Evolutionary conservation across 2,888 invertebrate genomes (phyloP), one percentile per base, ranked within the genome.

Genomic region (Ferdinandea cuprea): DNA sequence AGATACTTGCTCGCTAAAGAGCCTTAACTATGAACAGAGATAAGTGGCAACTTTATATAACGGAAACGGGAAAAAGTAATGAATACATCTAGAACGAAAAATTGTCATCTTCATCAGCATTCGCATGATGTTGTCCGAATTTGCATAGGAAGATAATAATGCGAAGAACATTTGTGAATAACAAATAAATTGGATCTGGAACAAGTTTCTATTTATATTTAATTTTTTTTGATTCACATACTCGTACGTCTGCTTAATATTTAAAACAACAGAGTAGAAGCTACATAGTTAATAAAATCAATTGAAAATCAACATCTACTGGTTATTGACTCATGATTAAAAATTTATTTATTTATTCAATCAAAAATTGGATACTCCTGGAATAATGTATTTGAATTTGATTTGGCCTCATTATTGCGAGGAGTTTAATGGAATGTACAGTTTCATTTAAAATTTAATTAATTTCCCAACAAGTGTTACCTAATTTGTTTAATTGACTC

Each of bases 121-220:
- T 25, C 25, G 5, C 3, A 25, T 25, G 5, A 25, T 25, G 25
- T 5, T 25, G 2, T 25, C 25, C 2, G 5, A 5, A 3, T 25
- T 5, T 25, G 5, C 25, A 25, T 5, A 25, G 5, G 5, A 25
- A 25, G 5, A 3, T 25, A 25, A 25, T 25, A 25, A 25, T 25
- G 25, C 25, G 25, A 5, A 2, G 25, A 25, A 13, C 40, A 17
- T 25, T 48, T 11, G 32, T 11, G 32, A 46, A 44, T 56, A 25
- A 21, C 15, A 52, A 71, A 30, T 59, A 19, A 11, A 11, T 15
- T 11, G 40, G 25, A 54, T 65, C 30, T 48, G 17, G 56, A 73
- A 56, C 73, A 30, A 63, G 73, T 73, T 73, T 73, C 50, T 54
- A 25, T 8, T 9, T 13, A n/a, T n/a, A n/a, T 21, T 42, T 32